A percentile compares a stretch with the other conserved stretches of the same genome.
Conservation (phyloP, 2,888 invertebrate species). For the Druceiella hillmani region DNA sequence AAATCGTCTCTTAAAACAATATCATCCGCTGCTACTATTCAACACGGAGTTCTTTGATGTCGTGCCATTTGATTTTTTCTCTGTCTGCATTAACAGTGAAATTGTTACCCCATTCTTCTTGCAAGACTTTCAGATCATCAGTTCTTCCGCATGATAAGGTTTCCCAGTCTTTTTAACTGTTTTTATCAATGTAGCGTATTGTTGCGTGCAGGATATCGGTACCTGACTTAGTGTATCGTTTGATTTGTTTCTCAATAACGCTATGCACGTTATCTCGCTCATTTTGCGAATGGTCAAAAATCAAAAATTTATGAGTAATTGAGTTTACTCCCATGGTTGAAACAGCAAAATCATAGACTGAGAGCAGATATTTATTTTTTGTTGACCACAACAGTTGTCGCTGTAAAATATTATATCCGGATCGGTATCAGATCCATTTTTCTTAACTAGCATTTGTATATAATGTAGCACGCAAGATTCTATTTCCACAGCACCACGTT, state of each 20-base stretch:
- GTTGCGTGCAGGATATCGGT: too few species aligned
- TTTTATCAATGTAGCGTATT: conserved; percentile 19
- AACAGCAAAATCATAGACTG: conserved; percentile 3
- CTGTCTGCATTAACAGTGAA: conserved; percentile 21
- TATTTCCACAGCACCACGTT: too few species aligned
- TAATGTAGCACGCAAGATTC: too few species aligned
- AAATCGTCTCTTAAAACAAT: too few species aligned
- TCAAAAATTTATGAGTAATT: conserved; percentile 17
- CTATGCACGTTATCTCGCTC: conserved; percentile 14
- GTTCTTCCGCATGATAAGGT: conserved; percentile 14
- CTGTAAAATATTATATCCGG: conserved; percentile 14
- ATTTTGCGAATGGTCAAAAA: conserved; percentile 20
- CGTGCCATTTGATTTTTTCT: too few species aligned
- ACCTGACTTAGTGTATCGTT: too few species aligned
- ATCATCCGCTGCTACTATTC: too few species aligned
- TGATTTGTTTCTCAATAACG: conserved; percentile 16
- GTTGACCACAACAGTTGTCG: conserved; percentile 17
- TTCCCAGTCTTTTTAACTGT: conserved; percentile 22
- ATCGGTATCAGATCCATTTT: too few species aligned
- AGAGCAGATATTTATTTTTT: too few species aligned
- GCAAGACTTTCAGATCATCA: conserved; percentile 16
- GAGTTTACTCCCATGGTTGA: neutral
- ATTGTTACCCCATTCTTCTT: conserved; percentile 19
- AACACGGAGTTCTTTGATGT: too few species aligned
- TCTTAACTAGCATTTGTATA: too few species aligned